Percentiles rank a stretch among this genome's conserved stretches.
These are phyloP conservation scores for Babyrousa celebensis DNA, from an alignment of 2,797 vertebrate species.

Conservation along the genomic window DNA sequence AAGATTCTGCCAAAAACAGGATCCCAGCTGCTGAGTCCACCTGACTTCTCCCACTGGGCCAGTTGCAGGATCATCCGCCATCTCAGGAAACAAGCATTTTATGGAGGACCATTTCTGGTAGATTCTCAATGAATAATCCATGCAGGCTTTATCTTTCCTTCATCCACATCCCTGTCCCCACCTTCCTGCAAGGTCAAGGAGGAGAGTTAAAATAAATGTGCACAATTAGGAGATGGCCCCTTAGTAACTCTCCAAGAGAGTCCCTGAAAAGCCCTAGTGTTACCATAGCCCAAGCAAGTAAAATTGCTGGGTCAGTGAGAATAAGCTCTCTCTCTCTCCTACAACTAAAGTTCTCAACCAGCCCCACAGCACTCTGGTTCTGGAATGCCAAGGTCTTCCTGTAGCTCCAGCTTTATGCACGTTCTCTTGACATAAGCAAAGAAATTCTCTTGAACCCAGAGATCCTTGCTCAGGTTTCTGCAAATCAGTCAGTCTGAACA, in stretches of 20 bases:
- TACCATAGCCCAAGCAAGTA: constrained; percentile 55
- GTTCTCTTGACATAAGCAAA: constrained; percentile 55
- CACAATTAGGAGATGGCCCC: neutral
- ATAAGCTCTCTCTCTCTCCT: neutral
- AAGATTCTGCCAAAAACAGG: neutral
- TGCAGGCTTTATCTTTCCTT: neutral
- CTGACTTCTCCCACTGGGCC: too few species aligned
- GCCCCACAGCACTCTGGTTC: neutral
- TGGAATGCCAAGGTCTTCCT: constrained; percentile 66
- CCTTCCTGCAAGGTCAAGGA: neutral
- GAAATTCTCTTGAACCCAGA: constrained; percentile 43
- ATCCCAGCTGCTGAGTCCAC: neutral
- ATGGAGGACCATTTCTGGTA: neutral
- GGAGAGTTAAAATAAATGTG: neutral
- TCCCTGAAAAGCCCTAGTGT: neutral
- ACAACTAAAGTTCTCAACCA: neutral
- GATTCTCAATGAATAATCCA: neutral
- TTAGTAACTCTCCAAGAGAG: constrained; percentile 48
- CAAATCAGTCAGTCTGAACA: neutral
- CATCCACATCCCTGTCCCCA: neutral
- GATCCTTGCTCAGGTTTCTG: constrained; percentile 58
- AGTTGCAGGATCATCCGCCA: too few species aligned
- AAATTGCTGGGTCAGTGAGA: constrained; percentile 47
- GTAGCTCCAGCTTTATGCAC: constrained; percentile 27
- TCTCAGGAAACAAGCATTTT: too few species aligned